phyloP scores from a whole-genome alignment of 2,113 vertebrate species.

The Arvicanthis niloticus region DNA sequence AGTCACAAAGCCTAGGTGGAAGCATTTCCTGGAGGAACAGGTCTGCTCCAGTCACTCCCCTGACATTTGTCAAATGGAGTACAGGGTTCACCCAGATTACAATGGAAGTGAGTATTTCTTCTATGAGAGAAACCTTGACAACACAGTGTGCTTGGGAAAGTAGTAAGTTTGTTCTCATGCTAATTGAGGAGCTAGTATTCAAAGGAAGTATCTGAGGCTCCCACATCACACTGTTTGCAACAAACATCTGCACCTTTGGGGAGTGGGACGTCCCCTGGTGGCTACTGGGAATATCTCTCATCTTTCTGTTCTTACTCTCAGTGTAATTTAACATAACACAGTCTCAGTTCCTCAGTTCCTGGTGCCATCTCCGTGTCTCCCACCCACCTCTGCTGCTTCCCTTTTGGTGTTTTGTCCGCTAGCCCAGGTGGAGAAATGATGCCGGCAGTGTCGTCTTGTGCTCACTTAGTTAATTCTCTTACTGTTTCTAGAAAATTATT shows the following conservation, averaged over 20 bases:
- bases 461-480: slow-evolving; percentile 13
- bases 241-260: slow-evolving; percentile 33
- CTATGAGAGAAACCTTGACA: slow-evolving; percentile 67
- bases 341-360: neutral
- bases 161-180: slow-evolving; percentile 51
- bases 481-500: neutral
- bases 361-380: neutral
- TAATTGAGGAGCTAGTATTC: slow-evolving; percentile 72
- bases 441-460: slow-evolving; percentile 6
- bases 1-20: slow-evolving; percentile 57
- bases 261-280: slow-evolving; percentile 42
- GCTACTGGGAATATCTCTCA: slow-evolving; percentile 55
- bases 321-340: neutral
- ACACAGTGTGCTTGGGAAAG: slow-evolving; percentile 72
- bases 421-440: neutral
- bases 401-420: neutral
- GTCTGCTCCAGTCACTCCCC: slow-evolving; percentile 46
- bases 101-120: slow-evolving; percentile 74
- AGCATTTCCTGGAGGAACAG: slow-evolving; percentile 43
- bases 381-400: neutral
- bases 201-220: slow-evolving; percentile 53
- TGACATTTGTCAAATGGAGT: slow-evolving; percentile 71
- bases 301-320: neutral
- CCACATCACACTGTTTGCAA: neutral
- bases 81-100: slow-evolving; percentile 67